A percentile compares a stretch with the other conserved stretches of the same genome.
phyloP scores from a whole-genome alignment of 1,140 invertebrate species.

The Bombus pascuorum region DNA sequence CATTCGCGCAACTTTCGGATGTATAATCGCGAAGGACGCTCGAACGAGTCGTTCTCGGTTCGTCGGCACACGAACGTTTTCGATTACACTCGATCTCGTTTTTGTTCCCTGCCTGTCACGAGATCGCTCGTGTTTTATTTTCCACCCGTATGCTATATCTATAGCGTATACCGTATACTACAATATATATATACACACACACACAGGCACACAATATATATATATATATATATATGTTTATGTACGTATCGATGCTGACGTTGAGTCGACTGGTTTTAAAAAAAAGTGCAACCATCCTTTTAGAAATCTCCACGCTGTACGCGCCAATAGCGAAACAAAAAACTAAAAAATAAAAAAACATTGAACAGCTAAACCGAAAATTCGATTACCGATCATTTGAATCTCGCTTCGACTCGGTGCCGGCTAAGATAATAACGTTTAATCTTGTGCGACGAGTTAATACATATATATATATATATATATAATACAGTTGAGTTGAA shows the following conservation, averaged over 20 bases:
- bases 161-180: no score
- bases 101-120: conserved; percentile 28
- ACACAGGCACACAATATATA: not conserved
- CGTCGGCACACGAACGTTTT: conserved; percentile 23
- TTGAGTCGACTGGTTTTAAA: conserved; percentile 10
- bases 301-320: not conserved
- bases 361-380: not conserved
- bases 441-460: not conserved
- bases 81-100: conserved; percentile 47
- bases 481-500: not conserved
- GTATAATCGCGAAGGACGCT: conserved; percentile 46
- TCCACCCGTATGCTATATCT: not conserved
- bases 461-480: no score
- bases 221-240: not conserved
- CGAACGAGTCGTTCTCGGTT: conserved; percentile 22
- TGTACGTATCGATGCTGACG: not conserved
- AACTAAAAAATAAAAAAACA: not conserved
- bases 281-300: conserved; percentile 29
- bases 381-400: not conserved
- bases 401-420: not conserved
- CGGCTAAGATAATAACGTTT: not conserved
- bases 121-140: not conserved
- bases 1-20: conserved; percentile 14
- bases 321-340: not conserved
- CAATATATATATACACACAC: no score